A percentile compares a stretch with the other conserved stretches of the same genome.
phyloP scores from a whole-genome alignment of 2,888 invertebrate species.

The Drosophila austrosaltans region DNA sequence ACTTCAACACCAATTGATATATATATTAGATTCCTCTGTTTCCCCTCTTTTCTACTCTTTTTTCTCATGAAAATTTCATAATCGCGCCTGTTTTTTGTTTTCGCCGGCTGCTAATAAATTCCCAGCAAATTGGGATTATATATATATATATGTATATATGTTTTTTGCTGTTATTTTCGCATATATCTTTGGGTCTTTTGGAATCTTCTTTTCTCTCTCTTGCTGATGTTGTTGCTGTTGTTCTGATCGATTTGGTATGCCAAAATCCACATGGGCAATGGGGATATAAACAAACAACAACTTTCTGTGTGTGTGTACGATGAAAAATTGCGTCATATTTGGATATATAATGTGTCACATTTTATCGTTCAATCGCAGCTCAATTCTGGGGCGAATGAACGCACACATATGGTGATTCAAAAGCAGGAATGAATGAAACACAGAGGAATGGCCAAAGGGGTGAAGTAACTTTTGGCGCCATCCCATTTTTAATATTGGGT shows the following conservation, averaged over 20 bases:
- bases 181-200: neutral
- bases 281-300: conserved; percentile 38
- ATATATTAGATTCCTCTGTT: no score
- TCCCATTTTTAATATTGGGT: conserved; percentile 36
- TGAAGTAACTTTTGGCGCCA: neutral
- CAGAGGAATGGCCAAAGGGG: neutral
- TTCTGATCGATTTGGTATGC: conserved; percentile 46
- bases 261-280: conserved; percentile 34
- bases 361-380: conserved; percentile 45
- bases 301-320: conserved; percentile 7
- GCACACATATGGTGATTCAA: conserved; percentile 12
- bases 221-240: conserved; percentile 10
- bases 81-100: conserved; percentile 25
- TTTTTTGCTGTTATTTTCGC: neutral
- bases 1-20: neutral
- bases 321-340: conserved; percentile 67
- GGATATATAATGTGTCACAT: conserved; percentile 59
- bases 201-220: neutral
- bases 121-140: conserved; percentile 9
- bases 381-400: conserved; percentile 44
- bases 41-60: neutral
- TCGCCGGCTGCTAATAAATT: conserved; percentile 37
- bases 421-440: neutral
- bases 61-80: neutral
- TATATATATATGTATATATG: neutral